Evolutionary conservation across 1,140 invertebrate genomes (phyloP).

Genomic region (Aporrectodea caliginosa): DNA sequence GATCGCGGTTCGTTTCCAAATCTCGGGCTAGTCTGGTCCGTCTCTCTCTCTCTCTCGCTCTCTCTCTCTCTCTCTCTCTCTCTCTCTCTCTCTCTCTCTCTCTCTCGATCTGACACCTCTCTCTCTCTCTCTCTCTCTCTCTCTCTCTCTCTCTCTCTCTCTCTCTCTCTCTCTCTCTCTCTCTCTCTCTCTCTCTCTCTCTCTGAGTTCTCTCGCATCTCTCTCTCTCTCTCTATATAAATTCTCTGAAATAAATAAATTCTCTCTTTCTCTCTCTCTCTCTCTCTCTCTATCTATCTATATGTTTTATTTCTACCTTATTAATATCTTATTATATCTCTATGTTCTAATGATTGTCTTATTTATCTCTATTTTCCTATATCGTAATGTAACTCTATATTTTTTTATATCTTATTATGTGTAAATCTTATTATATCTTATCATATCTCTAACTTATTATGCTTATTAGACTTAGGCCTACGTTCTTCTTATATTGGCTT

Average conservation of each 20-base stretch:
- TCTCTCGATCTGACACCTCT: not conserved
- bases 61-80: conserved; percentile 4
- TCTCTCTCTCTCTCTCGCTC: not conserved
- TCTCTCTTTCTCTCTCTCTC: not conserved
- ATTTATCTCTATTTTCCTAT: too few species aligned
- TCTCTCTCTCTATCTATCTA: not conserved
- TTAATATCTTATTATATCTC: too few species aligned
- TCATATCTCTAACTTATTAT: too few species aligned
- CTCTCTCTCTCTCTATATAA: not conserved
- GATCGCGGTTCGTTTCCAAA: not conserved
- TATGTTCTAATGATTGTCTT: too few species aligned
- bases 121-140: not conserved
- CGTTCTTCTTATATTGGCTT: too few species aligned
- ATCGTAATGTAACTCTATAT: too few species aligned
- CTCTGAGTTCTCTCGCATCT: not conserved
- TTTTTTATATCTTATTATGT: too few species aligned
- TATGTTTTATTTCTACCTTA: too few species aligned
- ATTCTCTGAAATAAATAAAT: too few species aligned
- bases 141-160: not conserved
- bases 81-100: not conserved
- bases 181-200: not conserved
- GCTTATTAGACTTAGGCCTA: too few species aligned
- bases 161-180: not conserved
- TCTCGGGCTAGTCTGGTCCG: not conserved
- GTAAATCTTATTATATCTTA: too few species aligned